These are phyloP conservation scores for Ceratoteleas bidentatus DNA, from an alignment of 1,140 invertebrate genomes.

Conservation along the genomic window DNA sequence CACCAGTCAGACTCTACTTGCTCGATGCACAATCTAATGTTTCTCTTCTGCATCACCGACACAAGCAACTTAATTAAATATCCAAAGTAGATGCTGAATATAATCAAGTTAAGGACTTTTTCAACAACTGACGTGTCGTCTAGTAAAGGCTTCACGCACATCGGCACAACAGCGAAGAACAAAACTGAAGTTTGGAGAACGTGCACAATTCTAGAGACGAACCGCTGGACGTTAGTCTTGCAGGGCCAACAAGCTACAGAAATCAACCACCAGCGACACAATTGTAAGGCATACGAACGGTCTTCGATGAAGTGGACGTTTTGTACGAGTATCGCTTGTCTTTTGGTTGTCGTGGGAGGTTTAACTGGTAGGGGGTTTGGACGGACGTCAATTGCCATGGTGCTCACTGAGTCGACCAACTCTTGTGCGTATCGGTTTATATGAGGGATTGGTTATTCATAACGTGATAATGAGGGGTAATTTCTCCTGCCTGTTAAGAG, in stretches of 20 bases:
- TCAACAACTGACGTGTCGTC: neutral
- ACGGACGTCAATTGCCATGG: too few relatives aligned
- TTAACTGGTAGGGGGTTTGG: neutral
- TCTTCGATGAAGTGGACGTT: constrained; percentile 4
- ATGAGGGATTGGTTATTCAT: too few relatives aligned
- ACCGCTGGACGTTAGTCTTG: neutral
- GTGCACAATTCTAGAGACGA: constrained; percentile 2
- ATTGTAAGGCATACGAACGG: constrained; percentile 17
- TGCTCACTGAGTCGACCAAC: too few relatives aligned
- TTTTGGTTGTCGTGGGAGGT: constrained; percentile 15
- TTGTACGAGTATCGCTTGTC: neutral
- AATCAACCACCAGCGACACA: constrained; percentile 12
- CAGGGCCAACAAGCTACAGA: constrained; percentile 20
- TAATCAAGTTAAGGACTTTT: constrained; percentile 7
- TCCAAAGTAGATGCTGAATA: constrained; percentile 11
- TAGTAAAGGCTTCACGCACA: neutral
- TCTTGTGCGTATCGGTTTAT: too few relatives aligned
- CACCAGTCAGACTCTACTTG: constrained; percentile 32
- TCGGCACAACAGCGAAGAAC: neutral
- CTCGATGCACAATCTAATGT: constrained; percentile 13
- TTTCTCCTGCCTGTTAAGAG: too few relatives aligned
- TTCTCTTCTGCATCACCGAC: neutral
- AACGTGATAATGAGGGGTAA: too few relatives aligned
- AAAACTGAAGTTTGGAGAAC: neutral
- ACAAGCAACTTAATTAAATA: constrained; percentile 18